Evolutionary conservation across 2,888 invertebrate genomes (phyloP).

Genomic region (Macaria liturata): DNA sequence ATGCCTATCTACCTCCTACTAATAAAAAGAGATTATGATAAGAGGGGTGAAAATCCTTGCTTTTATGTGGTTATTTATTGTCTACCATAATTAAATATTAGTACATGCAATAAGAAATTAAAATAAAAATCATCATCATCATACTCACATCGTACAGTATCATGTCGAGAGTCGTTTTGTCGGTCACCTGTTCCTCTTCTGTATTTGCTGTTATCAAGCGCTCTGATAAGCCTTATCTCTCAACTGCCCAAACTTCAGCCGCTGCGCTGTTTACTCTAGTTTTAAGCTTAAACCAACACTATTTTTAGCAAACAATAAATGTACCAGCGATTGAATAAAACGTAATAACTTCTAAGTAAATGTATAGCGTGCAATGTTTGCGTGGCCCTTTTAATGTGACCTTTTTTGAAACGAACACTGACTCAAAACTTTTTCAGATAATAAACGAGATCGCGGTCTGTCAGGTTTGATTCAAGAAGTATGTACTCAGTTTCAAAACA

Average conservation of each 20-base stretch:
- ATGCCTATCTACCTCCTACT: no score
- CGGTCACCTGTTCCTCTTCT: constrained; percentile 69
- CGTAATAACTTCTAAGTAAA: neutral
- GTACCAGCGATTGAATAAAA: neutral
- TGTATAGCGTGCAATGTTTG: neutral
- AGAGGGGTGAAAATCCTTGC: no score
- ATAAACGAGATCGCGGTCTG: neutral
- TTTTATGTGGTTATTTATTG: no score
- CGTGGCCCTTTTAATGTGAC: constrained; percentile 4
- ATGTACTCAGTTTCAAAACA: constrained; percentile 7
- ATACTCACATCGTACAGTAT: constrained; percentile 74
- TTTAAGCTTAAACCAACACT: constrained; percentile 4
- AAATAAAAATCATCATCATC: neutral
- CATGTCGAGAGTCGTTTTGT: constrained; percentile 59
- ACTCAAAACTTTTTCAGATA: constrained; percentile 5
- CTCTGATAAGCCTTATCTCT: constrained; percentile 23
- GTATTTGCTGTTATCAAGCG: constrained; percentile 17
- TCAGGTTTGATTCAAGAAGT: neutral
- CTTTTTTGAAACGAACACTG: constrained; percentile 7
- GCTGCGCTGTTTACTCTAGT: constrained; percentile 23
- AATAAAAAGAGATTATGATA: no score
- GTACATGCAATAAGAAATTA: neutral
- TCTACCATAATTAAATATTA: no score
- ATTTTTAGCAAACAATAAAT: neutral
- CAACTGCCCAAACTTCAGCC: constrained; percentile 11